phyloP scores from a whole-genome alignment of 2,797 vertebrate species.

The Ctenopoma kingsleyae region DNA sequence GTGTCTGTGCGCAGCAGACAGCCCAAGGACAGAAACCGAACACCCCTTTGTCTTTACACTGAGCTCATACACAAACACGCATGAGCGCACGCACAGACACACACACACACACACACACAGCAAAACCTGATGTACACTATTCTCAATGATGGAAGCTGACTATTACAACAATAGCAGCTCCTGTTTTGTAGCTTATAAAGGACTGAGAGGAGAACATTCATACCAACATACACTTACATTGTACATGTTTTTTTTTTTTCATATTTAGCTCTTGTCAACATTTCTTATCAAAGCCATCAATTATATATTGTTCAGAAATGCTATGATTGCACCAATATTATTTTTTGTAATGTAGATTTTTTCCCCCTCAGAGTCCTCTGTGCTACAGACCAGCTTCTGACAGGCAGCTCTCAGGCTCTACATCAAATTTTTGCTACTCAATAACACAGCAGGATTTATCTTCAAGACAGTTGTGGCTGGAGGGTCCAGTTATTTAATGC shows the following conservation, averaged over 20 bases:
- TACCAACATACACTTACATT: background rate
- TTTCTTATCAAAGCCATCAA: background rate
- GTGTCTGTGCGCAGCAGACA: constrained; percentile 24
- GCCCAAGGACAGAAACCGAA: constrained; percentile 62
- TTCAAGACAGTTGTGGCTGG: background rate
- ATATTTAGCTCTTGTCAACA: constrained; percentile 1
- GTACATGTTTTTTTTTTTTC: background rate
- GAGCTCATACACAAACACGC: constrained; percentile 9
- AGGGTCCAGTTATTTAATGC: constrained; percentile 6
- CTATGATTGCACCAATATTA: background rate
- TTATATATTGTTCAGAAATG: background rate
- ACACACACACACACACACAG: background rate
- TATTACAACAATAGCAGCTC: constrained; percentile 12
- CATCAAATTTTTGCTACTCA: background rate
- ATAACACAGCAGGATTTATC: constrained; percentile 21
- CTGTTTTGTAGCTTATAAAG: background rate
- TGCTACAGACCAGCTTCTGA: constrained; percentile 16
- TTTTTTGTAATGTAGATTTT: background rate
- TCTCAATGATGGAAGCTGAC: constrained; percentile 5
- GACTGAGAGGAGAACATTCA: background rate
- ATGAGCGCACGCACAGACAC: background rate
- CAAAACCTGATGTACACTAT: background rate
- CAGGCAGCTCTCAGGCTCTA: constrained; percentile 25
- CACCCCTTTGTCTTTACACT: constrained; percentile 15
- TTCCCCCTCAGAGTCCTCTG: constrained; percentile 16